These are phyloP conservation scores for Dasyprocta punctata DNA, from an alignment of 2,113 vertebrate species.

Conservation along the genomic window DNA sequence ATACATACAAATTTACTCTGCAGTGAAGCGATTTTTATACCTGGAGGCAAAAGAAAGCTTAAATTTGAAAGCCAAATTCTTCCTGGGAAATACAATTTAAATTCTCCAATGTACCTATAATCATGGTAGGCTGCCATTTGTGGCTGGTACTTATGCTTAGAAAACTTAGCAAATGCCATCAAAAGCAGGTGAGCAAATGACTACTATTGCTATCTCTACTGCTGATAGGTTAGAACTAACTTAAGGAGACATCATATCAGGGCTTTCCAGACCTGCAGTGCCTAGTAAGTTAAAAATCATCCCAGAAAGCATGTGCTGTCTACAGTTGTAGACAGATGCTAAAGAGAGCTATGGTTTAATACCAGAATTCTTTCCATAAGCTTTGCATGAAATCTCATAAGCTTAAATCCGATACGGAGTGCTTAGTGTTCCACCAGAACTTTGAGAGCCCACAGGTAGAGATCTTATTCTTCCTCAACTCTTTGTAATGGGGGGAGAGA, in stretches of 20 bases:
- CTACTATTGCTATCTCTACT: not conserved
- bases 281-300: not conserved
- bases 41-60: slow-evolving; percentile 62
- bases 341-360: slow-evolving; percentile 30
- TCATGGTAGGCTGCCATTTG: slow-evolving; percentile 15
- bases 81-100: slow-evolving; percentile 70
- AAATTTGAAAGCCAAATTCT: slow-evolving; percentile 65
- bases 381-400: not conserved
- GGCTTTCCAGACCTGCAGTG: not conserved
- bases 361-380: not conserved
- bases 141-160: slow-evolving; percentile 45
- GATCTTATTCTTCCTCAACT: not conserved
- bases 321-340: not conserved
- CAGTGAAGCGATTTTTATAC: slow-evolving; percentile 41
- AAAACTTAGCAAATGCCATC: slow-evolving; percentile 52
- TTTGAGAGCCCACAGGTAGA: not conserved
- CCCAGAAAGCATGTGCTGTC: slow-evolving; percentile 19
- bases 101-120: slow-evolving; percentile 61
- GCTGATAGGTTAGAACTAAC: slow-evolving; percentile 8
- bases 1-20: slow-evolving; percentile 15
- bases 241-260: not conserved
- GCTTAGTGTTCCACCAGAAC: not conserved
- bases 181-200: slow-evolving; percentile 60
- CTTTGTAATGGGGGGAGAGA: not conserved
- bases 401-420: slow-evolving; percentile 44